These are phyloP conservation scores for Euphonia xanthogaster DNA, from an alignment of 2,797 vertebrate genomes.

Conservation along the genomic window DNA sequence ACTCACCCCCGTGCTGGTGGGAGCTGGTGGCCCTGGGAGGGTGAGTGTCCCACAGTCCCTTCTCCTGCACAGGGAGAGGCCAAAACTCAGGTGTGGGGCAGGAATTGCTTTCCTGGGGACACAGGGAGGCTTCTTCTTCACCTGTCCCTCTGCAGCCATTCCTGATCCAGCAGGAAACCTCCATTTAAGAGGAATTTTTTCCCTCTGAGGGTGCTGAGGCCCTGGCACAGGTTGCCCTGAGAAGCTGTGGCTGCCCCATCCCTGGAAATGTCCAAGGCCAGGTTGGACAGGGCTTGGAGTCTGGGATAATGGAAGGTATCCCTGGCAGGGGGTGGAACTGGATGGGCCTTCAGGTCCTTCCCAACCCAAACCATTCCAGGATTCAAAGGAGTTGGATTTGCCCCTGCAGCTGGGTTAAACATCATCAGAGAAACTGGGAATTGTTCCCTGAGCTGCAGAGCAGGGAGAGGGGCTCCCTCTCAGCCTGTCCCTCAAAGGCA, in stretches of 20 bases:
- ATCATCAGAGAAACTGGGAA: neutral
- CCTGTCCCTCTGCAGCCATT: neutral
- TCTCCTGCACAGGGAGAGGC: neutral
- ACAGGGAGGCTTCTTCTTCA: neutral
- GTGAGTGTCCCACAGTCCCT: neutral
- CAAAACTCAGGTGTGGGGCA: neutral
- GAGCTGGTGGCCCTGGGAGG: neutral
- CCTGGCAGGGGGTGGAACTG: neutral
- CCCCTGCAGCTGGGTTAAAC: neutral
- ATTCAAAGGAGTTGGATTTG: neutral
- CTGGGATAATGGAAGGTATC: neutral
- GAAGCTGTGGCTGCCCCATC: neutral
- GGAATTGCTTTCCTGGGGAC: neutral
- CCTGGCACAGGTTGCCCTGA: neutral
- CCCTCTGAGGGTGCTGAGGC: fast-evolving
- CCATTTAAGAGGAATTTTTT: neutral
- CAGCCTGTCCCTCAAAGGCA: neutral
- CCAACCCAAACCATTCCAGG: neutral
- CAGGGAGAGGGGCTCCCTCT: neutral
- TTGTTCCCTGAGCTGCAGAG: neutral
- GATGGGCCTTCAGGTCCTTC: neutral
- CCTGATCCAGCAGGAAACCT: neutral
- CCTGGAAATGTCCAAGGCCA: neutral
- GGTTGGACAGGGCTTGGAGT: neutral
- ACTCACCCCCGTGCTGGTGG: neutral